Conservation (phyloP, 2,113 vertebrate genomes). For the Eulacestoma nigropectus region DNA sequence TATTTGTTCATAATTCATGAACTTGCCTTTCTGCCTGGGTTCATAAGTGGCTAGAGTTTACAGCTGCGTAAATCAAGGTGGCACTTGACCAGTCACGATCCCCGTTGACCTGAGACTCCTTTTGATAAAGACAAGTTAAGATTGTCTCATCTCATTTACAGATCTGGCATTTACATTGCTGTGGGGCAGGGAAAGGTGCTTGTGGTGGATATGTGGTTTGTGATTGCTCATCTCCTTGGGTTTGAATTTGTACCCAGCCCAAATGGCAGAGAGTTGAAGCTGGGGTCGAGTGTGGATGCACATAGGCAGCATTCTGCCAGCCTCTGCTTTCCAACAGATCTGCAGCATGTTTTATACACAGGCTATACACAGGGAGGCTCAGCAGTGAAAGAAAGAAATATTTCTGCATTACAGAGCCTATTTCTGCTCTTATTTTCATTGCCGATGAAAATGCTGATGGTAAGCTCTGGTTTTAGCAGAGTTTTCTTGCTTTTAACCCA, state of each 20-base stretch:
- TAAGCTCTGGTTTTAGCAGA: not conserved
- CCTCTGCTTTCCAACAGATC: not conserved
- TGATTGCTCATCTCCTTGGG: not conserved
- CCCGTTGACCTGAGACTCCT: not conserved
- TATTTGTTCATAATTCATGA: conserved; percentile 59
- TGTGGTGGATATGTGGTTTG: not conserved
- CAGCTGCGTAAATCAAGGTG: conserved; percentile 5
- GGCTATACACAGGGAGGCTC: not conserved
- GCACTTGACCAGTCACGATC: not conserved
- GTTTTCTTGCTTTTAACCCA: not conserved
- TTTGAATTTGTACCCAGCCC: not conserved
- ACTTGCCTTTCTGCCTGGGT: conserved; percentile 2
- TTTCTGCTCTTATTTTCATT: not conserved
- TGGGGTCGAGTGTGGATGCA: accelerated
- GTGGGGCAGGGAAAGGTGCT: not conserved
- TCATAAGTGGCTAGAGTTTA: not conserved
- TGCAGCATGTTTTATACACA: not conserved
- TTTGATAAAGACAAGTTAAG: not conserved
- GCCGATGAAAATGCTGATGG: not conserved
- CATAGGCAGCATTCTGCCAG: accelerated
- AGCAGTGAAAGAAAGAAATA: not conserved
- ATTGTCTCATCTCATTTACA: conserved; percentile 2
- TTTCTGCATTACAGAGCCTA: not conserved
- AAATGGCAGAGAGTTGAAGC: not conserved
- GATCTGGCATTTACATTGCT: not conserved